Evolutionary conservation across 2,888 invertebrate genomes (phyloP), one percentile per base, ranked within the genome.

Genomic region (Drosophila flavopinicola): DNA sequence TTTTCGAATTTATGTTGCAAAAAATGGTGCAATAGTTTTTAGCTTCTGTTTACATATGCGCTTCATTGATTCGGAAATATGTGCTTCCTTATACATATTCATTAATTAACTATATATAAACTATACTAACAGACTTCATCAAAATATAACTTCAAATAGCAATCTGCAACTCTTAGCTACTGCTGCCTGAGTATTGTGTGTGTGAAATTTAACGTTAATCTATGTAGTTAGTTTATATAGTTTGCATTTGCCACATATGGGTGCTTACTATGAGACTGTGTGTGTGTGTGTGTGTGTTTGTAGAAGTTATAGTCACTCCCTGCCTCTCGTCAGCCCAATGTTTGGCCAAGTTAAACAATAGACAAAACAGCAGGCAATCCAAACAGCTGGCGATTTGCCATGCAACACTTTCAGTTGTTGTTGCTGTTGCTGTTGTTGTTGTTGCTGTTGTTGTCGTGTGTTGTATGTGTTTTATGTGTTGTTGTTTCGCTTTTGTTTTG

Each of bases 261-360:
- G 51, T 39, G 51, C 25, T 20, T 48, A 6, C 35, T 9, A n/a
- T 4, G 2, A 20, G 20, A 20, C 2, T 20, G n/a, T n/a, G n/a
- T n/a, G n/a, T n/a, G 24, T 30, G 11, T 27, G 23, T 42, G 49
- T 33, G 29, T 48, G 29, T 48, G 47, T 25, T 10, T n/a, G 29
- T 10, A 15, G 48, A 57, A 27, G 45, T 32, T 7, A 42, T 54
- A 30, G 33, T 30, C 42, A 35, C 33, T 15, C 17, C 27, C 15
- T 33, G 7, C 15, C 45, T 9, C 65, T 41, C 44, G n/a, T 20
- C 51, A 32, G 37, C 39, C 47, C 76, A 56, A 53, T 66, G 74
- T 66, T 77, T 80, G 80, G 52, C 77, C 63, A 58, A 44, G 45
- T 42, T 33, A 47, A 85, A 80, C 82, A 78, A 78, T 78, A 53